Conservation (phyloP, 2,888 invertebrate genomes). For the Habrosyne pyritoides region DNA sequence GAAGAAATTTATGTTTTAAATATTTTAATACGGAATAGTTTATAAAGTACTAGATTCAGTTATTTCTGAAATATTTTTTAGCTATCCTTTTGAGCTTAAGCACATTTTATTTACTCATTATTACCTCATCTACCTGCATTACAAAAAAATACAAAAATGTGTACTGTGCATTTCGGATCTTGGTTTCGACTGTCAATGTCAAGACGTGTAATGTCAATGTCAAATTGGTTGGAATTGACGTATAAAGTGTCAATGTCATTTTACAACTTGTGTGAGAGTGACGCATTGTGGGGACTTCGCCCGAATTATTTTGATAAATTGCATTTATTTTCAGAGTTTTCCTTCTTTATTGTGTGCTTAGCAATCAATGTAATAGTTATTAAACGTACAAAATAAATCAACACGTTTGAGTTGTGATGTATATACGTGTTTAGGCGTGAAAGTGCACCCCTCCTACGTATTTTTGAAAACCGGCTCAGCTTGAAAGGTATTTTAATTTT, state of each 20-base stretch:
- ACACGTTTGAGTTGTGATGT: neutral
- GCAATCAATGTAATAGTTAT: neutral
- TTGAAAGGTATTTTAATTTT: conserved; percentile 29
- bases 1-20: too few relatives aligned
- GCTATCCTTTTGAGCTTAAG: too few relatives aligned
- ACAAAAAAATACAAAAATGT: too few relatives aligned
- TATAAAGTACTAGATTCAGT: too few relatives aligned
- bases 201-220: too few relatives aligned
- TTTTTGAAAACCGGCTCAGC: conserved; percentile 34
- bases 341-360: neutral
- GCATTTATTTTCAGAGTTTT: neutral
- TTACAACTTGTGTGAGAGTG: conserved; percentile 28
- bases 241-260: conserved; percentile 24
- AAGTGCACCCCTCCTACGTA: conserved; percentile 12
- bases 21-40: too few relatives aligned
- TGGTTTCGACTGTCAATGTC: too few relatives aligned
- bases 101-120: too few relatives aligned
- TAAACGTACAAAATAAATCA: neutral
- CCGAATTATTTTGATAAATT: conserved; percentile 24
- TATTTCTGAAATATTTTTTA: too few relatives aligned
- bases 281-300: conserved; percentile 46
- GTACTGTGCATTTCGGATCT: too few relatives aligned
- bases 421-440: conserved; percentile 18
- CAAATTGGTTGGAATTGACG: too few relatives aligned
- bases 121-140: too few relatives aligned